Evolutionary conservation across 2,797 vertebrate genomes (phyloP).

Genomic region (Babyrousa celebensis): DNA sequence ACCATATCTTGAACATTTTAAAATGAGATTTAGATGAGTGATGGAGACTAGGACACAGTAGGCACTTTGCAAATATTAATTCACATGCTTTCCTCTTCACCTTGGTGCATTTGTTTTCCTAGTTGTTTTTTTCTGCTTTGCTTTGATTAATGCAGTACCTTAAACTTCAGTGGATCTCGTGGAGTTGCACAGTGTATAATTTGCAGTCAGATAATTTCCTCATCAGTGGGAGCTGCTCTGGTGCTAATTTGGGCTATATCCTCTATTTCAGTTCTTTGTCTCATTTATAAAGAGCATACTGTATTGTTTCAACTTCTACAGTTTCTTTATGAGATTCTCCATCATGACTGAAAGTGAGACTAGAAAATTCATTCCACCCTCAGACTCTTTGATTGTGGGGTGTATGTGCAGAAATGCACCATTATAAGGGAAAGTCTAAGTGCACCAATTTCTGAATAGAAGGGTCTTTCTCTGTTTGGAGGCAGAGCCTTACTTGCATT

Average conservation of each 20-base stretch:
- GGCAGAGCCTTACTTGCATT: background rate
- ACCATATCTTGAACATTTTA: background rate
- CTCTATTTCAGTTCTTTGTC: constrained; percentile 79
- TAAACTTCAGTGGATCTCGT: constrained; percentile 49
- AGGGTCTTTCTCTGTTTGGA: background rate
- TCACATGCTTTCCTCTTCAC: background rate
- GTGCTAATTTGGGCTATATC: constrained; percentile 73
- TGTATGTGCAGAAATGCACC: background rate
- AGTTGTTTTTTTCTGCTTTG: background rate
- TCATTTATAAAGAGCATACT: constrained; percentile 69
- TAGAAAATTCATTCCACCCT: constrained; percentile 64
- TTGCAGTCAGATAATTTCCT: constrained; percentile 77
- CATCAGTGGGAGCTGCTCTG: constrained; percentile 48
- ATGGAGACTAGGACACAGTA: background rate
- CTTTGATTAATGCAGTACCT: constrained; percentile 72
- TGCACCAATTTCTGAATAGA: background rate
- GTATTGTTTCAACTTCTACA: constrained; percentile 66
- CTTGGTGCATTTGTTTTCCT: constrained; percentile 57
- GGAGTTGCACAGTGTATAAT: constrained; percentile 76
- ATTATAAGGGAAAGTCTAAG: background rate
- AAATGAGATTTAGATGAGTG: background rate
- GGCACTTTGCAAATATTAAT: background rate
- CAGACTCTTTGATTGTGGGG: background rate
- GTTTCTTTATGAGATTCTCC: constrained; percentile 63
- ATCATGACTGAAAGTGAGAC: constrained; percentile 73